These are phyloP conservation scores for Eueremaeus valkanovi DNA, from an alignment of 2,888 invertebrate species.

Conservation along the genomic window DNA sequence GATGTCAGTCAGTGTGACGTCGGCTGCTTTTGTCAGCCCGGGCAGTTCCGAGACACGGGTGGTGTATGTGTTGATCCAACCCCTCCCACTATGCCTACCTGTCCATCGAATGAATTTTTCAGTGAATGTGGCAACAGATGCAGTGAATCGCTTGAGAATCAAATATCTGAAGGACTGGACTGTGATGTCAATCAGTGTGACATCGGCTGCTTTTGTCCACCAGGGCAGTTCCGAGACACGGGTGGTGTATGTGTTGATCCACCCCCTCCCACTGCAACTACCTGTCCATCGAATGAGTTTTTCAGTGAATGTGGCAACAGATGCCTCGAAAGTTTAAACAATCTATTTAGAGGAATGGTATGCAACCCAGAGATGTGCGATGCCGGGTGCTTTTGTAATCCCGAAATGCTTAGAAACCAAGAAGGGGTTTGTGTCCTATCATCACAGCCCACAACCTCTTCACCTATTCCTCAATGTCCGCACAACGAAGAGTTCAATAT, in stretches of 20 bases:
- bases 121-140: background rate
- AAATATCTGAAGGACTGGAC: no score
- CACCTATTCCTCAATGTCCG: background rate
- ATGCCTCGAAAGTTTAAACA: background rate
- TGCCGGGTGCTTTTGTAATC: conserved; percentile 6
- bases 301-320: background rate
- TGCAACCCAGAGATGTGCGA: background rate
- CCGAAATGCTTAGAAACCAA: background rate
- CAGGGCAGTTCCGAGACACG: background rate
- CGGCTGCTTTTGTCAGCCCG: background rate
- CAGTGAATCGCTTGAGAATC: background rate
- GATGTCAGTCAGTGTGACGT: background rate
- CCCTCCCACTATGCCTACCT: background rate
- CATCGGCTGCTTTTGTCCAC: background rate
- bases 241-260: background rate
- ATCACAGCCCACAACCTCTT: background rate
- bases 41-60: background rate
- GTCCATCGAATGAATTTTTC: background rate
- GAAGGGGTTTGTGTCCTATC: background rate
- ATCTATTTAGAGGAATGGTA: background rate
- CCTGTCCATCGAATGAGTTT: background rate
- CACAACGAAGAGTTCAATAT: background rate
- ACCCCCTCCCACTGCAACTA: background rate
- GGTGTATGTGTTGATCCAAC: background rate
- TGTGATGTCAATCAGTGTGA: background rate